phyloP scores from a whole-genome alignment of 2,888 invertebrate genomes.

The Drosophila rubida region DNA sequence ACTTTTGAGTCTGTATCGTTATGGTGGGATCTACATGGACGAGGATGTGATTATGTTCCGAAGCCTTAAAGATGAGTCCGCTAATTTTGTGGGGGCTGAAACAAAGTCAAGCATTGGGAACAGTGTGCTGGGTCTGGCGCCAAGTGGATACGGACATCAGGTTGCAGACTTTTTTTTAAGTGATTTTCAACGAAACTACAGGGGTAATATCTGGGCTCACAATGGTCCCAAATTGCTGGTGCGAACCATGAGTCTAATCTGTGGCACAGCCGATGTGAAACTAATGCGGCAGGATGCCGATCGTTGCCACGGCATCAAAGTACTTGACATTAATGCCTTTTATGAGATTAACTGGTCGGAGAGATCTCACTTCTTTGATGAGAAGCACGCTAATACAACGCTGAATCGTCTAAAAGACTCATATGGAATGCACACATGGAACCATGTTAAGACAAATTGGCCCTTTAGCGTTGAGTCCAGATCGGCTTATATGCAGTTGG shows the following conservation, averaged over 20 bases:
- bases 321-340: conserved; percentile 4
- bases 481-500: conserved; percentile 12
- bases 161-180: conserved; percentile 3
- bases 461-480: neutral
- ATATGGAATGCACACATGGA: neutral
- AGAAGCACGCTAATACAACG: neutral
- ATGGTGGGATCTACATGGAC: neutral
- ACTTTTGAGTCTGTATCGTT: neutral
- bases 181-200: conserved; percentile 2
- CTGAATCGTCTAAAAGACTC: neutral
- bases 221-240: conserved; percentile 9
- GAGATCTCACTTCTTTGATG: conserved; percentile 1
- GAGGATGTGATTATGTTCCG: conserved; percentile 1
- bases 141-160: neutral
- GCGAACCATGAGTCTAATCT: neutral
- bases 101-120: neutral
- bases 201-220: conserved; percentile 1
- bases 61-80: neutral
- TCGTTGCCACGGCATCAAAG: conserved; percentile 10
- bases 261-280: conserved; percentile 3
- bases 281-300: neutral
- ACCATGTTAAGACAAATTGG: neutral
- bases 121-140: neutral
- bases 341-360: conserved; percentile 8
- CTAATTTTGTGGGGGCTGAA: neutral